Percentiles rank a stretch among this genome's conserved stretches.
phyloP scores from a whole-genome alignment of 2,888 invertebrate species.

The Sminthurides aquaticus region DNA sequence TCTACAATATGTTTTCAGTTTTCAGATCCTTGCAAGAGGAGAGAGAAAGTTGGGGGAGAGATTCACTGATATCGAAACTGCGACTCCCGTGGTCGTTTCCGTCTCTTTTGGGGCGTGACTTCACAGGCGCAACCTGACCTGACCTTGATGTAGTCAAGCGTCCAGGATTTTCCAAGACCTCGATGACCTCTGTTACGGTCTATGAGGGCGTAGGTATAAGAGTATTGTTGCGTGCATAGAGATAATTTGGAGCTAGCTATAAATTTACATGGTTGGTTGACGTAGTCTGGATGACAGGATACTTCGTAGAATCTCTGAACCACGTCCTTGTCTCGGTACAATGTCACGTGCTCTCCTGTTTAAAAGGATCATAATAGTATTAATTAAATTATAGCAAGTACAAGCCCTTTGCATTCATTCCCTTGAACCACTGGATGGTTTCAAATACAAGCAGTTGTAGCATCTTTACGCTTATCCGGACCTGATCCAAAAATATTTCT shows the following conservation, averaged over 20 bases:
- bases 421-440: too few relatives aligned
- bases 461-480: too few relatives aligned
- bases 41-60: too few relatives aligned
- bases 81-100: slow-evolving; percentile 1
- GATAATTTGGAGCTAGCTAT: slow-evolving; percentile 31
- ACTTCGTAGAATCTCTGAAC: slow-evolving; percentile 39
- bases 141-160: slow-evolving; percentile 38
- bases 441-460: too few relatives aligned
- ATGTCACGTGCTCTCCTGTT: slow-evolving; percentile 39
- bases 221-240: slow-evolving; percentile 36
- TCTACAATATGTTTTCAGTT: too few relatives aligned
- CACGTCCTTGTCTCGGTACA: slow-evolving; percentile 35
- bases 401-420: too few relatives aligned
- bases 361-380: slow-evolving; percentile 6
- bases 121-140: slow-evolving; percentile 40
- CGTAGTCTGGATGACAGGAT: slow-evolving; percentile 32
- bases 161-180: slow-evolving; percentile 23
- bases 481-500: too few relatives aligned
- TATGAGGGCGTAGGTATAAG: slow-evolving; percentile 39
- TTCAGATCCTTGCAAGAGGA: too few relatives aligned
- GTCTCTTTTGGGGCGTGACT: slow-evolving; percentile 21
- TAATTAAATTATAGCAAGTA: too few relatives aligned
- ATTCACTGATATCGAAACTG: too few relatives aligned
- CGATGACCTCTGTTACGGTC: slow-evolving; percentile 14
- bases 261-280: slow-evolving; percentile 35